Conservation (phyloP, 2,888 invertebrate species). For the Rhorus exstirpatorius region DNA sequence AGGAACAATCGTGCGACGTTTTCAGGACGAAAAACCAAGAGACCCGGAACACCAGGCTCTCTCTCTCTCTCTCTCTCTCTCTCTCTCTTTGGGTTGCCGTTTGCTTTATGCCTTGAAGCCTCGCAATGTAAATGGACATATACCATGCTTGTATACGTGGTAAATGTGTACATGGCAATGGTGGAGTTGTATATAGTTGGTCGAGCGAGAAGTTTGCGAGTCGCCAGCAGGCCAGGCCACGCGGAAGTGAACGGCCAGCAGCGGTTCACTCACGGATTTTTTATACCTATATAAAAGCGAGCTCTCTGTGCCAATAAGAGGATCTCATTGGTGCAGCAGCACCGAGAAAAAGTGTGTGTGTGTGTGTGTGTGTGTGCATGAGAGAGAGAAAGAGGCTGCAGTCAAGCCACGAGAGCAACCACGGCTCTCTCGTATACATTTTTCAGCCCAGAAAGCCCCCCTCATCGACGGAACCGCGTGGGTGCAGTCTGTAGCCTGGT, state of each 20-base stretch:
- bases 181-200: conserved; percentile 52
- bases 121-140: conserved; percentile 60
- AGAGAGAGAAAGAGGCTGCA: conserved; percentile 23
- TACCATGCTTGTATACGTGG: conserved; percentile 39
- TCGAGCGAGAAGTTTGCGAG: conserved; percentile 65
- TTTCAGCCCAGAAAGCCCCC: conserved; percentile 82
- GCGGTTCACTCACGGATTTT: conserved; percentile 71
- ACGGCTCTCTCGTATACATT: conserved; percentile 72
- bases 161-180: conserved; percentile 8
- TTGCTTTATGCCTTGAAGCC: conserved; percentile 56
- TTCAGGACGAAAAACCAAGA: conserved; percentile 80
- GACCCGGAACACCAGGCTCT: conserved; percentile 77
- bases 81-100: conserved; percentile 28
- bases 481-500: conserved; percentile 81
- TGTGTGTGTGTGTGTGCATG: conserved; percentile 30
- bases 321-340: conserved; percentile 41
- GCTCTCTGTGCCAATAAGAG: conserved; percentile 42
- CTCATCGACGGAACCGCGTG: conserved; percentile 77
- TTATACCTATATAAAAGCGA: conserved; percentile 58
- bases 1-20: conserved; percentile 77
- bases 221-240: conserved; percentile 75
- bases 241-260: conserved; percentile 81
- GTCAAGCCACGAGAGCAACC: conserved; percentile 45
- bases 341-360: conserved; percentile 21
- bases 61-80: conserved; percentile 35